Base-by-base conservation (phyloP, 2,888 invertebrate species). In the Petrolisthes manimaculis region DNA sequence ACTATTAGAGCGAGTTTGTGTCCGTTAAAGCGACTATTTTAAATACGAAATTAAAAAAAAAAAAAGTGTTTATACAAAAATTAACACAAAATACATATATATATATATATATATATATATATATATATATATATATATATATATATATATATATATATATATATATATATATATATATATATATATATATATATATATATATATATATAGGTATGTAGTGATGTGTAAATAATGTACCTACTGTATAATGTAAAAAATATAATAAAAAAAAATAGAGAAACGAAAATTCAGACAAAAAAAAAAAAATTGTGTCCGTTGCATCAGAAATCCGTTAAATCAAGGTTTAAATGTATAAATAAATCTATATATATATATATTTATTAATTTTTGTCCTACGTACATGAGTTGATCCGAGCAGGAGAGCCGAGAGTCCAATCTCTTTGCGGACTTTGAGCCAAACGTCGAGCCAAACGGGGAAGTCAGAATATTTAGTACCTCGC, bases 401-500 rank as follows among this genome's bases (percentile, higher is more conserved):
- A 71, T 71, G 74, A 8, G 54, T 83, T 12, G 79, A 54, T 14
- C 88, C 89, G 55, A 89, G 54, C 0, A 83, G 71, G 4, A 91
- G 85, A 86, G 86, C 83, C 54, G 90, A 74, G 2, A 91, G 86
- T 4, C 91, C 91, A 77, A 91, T 79, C 83, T 91, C 89, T 71
- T 91, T 91, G 18, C 91, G 78, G 56, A 78, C 80, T 24, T 82
- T 88, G 21, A 91, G 77, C 91, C 91, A 91, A 55, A 51, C 71
- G 86, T 91, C 90, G 54, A 91, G 83, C 91, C 91, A 91, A 80
- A 12, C 77, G 21, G 91, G 91, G 77, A 91, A 91, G 8, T 80
- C 80, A 9, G 89, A 89, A 89, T 91, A 91, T 77, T 91, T 91
- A n/a, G 91, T 91, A 18, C 90, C 90, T 21, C 91, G 79, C 71